phyloP scores from a whole-genome alignment of 1,140 invertebrate species.

The Phocides pigmalion region DNA sequence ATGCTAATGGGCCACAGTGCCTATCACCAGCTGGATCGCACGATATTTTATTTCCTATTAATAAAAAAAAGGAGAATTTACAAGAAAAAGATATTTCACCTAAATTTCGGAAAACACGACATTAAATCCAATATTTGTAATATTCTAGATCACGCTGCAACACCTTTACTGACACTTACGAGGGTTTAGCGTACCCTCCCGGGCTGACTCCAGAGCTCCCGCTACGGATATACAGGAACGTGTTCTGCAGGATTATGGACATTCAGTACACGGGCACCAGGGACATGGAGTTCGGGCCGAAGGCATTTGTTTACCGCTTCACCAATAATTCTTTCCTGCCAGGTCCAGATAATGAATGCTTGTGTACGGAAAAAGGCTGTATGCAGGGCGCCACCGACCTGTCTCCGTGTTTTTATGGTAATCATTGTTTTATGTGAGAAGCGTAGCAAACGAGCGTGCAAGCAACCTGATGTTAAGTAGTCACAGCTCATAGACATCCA shows the following conservation, averaged over 20 bases:
- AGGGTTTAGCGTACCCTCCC: constrained; percentile 86
- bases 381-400: constrained; percentile 87
- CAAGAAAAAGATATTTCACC: too few species aligned
- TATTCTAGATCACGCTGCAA: constrained; percentile 57
- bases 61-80: too few species aligned
- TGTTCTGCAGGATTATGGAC: constrained; percentile 87
- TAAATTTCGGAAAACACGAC: too few species aligned
- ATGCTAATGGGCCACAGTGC: too few species aligned
- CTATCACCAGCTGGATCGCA: too few species aligned
- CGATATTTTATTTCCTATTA: too few species aligned
- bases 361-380: constrained; percentile 84
- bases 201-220: constrained; percentile 81
- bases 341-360: constrained; percentile 85
- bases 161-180: constrained; percentile 75
- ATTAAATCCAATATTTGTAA: constrained; percentile 1
- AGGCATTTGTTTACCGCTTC: constrained; percentile 77
- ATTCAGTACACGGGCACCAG: constrained; percentile 79
- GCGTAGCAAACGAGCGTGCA: too few species aligned
- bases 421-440: too few species aligned
- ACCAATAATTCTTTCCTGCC: constrained; percentile 83
- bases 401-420: constrained; percentile 90
- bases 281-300: constrained; percentile 71
- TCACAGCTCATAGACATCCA: too few species aligned
- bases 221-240: constrained; percentile 86
- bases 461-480: too few species aligned